These are phyloP conservation scores for Diadromus collaris DNA, from an alignment of 2,888 invertebrate genomes.

Conservation along the genomic window DNA sequence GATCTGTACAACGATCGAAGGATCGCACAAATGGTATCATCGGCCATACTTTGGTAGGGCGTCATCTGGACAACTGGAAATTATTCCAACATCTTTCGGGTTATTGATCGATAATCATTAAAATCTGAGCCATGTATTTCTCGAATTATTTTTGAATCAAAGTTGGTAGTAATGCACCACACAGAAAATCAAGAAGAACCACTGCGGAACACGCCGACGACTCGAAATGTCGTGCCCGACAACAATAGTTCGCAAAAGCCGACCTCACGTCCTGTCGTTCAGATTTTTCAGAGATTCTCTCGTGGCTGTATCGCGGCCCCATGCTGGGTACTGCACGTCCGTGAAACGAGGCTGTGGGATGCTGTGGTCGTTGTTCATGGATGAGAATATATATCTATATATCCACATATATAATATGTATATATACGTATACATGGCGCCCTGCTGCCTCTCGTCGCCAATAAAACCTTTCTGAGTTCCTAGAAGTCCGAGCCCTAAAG, in stretches of 20 bases:
- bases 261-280: slow-evolving; percentile 54
- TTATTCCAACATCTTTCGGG: background rate
- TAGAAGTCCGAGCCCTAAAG: slow-evolving; percentile 29
- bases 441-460: slow-evolving; percentile 50
- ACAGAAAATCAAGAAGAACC: background rate
- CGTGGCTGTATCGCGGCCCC: slow-evolving; percentile 48
- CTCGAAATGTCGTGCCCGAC: slow-evolving; percentile 49
- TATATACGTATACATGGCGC: slow-evolving; percentile 46
- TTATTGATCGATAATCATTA: background rate
- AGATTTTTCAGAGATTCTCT: slow-evolving; percentile 51
- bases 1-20: too few relatives aligned
- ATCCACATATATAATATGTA: slow-evolving; percentile 41
- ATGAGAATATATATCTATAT: slow-evolving; percentile 45
- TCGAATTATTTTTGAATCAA: too few relatives aligned
- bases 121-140: background rate
- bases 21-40: too few relatives aligned
- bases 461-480: slow-evolving; percentile 39
- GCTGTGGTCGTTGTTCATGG: slow-evolving; percentile 33
- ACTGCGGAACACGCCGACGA: slow-evolving; percentile 35
- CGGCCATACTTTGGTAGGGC: too few relatives aligned
- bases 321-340: slow-evolving; percentile 54
- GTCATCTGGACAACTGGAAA: background rate
- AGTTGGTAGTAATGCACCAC: too few relatives aligned
- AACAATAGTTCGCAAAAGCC: slow-evolving; percentile 48
- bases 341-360: slow-evolving; percentile 32